These are phyloP conservation scores for Smutsia temminckii DNA, from an alignment of 2,797 vertebrate genomes.

Conservation along the genomic window DNA sequence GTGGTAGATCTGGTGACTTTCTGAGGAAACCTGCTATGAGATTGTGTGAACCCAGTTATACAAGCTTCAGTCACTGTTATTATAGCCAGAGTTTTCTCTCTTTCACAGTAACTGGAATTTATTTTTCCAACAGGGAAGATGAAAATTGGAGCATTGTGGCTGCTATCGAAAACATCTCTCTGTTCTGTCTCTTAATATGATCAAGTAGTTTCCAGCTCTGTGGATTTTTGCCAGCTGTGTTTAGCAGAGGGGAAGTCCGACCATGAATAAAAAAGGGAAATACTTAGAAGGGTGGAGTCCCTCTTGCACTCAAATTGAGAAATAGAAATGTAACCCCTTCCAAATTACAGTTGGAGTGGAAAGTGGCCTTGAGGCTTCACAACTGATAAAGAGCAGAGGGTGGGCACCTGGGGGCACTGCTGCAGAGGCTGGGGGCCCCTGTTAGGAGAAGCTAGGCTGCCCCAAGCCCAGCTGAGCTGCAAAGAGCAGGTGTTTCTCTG, in stretches of 20 bases:
- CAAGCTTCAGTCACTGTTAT: not conserved
- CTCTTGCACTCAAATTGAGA: not conserved
- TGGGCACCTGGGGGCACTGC: not conserved
- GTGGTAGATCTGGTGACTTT: not conserved
- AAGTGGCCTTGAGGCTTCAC: not conserved
- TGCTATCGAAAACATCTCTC: not conserved
- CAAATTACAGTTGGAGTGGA: not conserved
- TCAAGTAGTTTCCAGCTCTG: not conserved
- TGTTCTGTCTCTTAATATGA: not conserved
- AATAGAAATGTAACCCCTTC: not conserved
- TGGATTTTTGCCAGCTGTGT: not conserved
- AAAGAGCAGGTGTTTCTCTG: not conserved
- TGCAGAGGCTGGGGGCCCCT: rapidly evolving
- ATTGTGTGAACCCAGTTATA: not conserved
- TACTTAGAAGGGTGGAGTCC: not conserved
- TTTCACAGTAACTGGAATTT: not conserved
- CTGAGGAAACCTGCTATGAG: not conserved
- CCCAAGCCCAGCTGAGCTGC: not conserved
- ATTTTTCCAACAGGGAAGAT: not conserved
- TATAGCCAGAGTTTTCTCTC: not conserved
- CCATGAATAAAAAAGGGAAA: not conserved
- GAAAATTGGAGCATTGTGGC: not conserved
- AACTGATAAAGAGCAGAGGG: not conserved
- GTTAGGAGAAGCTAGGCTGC: no score
- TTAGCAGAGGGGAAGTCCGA: not conserved